A percentile compares a stretch with the other conserved stretches of the same genome.
Evolutionary conservation across 2,888 invertebrate genomes (phyloP).

Genomic region (Eurois occulta): DNA sequence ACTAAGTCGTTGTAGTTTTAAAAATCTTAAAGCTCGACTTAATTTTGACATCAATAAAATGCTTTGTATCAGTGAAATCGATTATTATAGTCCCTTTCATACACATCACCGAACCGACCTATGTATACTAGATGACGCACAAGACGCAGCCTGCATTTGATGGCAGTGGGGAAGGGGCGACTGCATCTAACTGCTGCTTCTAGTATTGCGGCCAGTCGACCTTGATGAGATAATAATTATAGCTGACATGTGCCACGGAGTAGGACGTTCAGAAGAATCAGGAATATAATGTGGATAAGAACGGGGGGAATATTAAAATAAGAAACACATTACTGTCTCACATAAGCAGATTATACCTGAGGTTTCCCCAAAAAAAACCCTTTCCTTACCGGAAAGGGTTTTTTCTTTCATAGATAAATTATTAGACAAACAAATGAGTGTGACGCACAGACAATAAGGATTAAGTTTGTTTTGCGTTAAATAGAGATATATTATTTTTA

Average conservation of each 20-base stretch:
- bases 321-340: neutral
- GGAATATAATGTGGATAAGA: neutral
- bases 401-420: neutral
- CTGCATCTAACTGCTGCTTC: slow-evolving; percentile 57
- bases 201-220: slow-evolving; percentile 45
- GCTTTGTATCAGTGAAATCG: neutral
- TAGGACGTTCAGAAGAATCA: slow-evolving; percentile 2
- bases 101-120: neutral
- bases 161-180: slow-evolving; percentile 23
- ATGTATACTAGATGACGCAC: slow-evolving; percentile 21
- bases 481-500: too few species aligned
- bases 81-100: neutral
- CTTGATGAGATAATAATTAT: slow-evolving; percentile 64
- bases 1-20: neutral
- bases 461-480: too few species aligned
- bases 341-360: too few species aligned
- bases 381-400: too few species aligned
- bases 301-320: too few species aligned
- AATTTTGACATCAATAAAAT: neutral
- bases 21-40: neutral
- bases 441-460: too few species aligned
- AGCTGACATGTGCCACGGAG: slow-evolving; percentile 15
- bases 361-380: too few species aligned
- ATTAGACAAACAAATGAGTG: neutral
- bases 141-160: slow-evolving; percentile 46